phyloP scores from a whole-genome alignment of 2,888 invertebrate species.

The Tiliacea citrago region DNA sequence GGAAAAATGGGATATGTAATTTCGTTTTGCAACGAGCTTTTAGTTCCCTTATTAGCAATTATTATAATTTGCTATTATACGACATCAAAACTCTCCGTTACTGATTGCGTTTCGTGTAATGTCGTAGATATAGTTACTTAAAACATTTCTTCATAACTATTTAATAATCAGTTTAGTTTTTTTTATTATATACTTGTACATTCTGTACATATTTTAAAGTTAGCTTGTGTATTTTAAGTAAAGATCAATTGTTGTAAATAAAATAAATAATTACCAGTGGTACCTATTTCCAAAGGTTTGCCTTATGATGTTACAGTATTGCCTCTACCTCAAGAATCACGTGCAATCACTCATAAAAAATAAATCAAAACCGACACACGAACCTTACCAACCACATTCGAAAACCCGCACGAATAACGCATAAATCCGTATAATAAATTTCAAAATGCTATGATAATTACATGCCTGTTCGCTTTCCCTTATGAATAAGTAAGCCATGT shows the following conservation, averaged over 20 bases:
- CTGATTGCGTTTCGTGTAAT: not conserved
- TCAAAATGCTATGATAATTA: constrained; percentile 71
- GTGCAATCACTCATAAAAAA: constrained; percentile 31
- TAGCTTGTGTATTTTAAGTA: too few species aligned
- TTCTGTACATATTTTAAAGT: too few species aligned
- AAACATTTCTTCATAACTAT: not conserved
- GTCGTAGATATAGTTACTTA: not conserved
- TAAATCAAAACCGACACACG: constrained; percentile 45
- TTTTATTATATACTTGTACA: too few species aligned
- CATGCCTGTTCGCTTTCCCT: constrained; percentile 69
- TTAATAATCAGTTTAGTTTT: too few species aligned
- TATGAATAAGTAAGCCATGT: constrained; percentile 74
- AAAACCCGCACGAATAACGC: constrained; percentile 55
- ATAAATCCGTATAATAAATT: constrained; percentile 68
- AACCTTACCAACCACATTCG: constrained; percentile 46
- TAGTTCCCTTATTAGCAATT: not conserved
- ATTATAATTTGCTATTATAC: not conserved
- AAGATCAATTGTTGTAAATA: too few species aligned
- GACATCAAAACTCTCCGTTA: not conserved
- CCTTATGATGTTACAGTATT: not conserved
- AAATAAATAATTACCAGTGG: too few species aligned
- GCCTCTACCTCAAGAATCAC: constrained; percentile 1
- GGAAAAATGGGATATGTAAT: constrained; percentile 15
- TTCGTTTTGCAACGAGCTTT: constrained; percentile 1
- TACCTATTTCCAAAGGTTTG: not conserved